Base-by-base conservation (phyloP, 1,140 invertebrate genomes). In the Potamilus streckersoni region DNA sequence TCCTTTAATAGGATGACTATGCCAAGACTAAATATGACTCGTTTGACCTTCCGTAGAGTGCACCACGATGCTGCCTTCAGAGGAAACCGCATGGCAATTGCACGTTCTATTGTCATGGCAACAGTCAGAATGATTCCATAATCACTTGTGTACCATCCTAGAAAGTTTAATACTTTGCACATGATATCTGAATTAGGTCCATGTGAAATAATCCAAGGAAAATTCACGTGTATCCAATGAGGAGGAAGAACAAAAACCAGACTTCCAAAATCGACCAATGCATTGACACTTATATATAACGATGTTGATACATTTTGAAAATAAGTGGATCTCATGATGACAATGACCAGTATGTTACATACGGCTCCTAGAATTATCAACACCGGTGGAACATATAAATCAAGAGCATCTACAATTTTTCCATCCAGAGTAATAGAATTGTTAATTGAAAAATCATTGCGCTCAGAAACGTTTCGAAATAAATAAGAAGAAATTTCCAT, bases 271-370 rank as follows among this genome's bases (percentile, higher is more conserved):
- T 87, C 86, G 0, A 80, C 72, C 14, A 79, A 15, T 17, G 86
- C 82, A 57, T 82, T 83, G 17, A 78, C 67, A 16, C 63, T 72
- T 77, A 87, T 86, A 66, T 86, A 87, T 16, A 87, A 74, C 6
- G 86, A 87, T 0, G 86, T 86, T 12, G 86, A 87, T 5, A 84
- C 63, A 20, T 75, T 79, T n/a, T 79, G 79, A 76, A 87, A 87
- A 61, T 79, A 76, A 0, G 69, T 71, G 64, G 76, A 81, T 23
- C 79, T 76, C 86, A 87, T 87, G 27, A 87, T 80, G 23, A 79
- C 55, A 23, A 87, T 74, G 19, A 84, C 84, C 17, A 87, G 63
- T 59, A 76, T 63, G 70, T 87, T 87, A 72, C 82, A 82, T 27
- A 83, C 66, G 57, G 68, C 68, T 15, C 86, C 86, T 19, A 81